Evolutionary conservation across 2,113 vertebrate species (phyloP).

Genomic region (Bubo bubo): DNA sequence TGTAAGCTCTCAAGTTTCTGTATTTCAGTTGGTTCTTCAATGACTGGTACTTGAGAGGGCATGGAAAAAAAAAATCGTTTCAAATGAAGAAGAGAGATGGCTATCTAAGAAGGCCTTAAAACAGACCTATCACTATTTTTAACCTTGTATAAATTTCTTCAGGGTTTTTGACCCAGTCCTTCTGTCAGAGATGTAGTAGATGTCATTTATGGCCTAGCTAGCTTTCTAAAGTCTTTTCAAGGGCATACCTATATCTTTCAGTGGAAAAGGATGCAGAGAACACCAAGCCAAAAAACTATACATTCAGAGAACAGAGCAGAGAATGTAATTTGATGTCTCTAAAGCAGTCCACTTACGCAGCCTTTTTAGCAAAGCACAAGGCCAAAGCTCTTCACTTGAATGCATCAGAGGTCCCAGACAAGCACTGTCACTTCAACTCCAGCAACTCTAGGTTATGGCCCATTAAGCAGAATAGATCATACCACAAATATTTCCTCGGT

Average conservation of each 20-base stretch:
- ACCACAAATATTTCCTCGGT: neutral
- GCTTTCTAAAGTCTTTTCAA: neutral
- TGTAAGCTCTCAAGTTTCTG: neutral
- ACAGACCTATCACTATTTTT: neutral
- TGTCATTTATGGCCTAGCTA: neutral
- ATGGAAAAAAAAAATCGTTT: neutral
- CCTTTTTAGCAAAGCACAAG: neutral
- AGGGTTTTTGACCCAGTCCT: neutral
- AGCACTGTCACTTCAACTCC: neutral
- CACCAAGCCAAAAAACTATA: neutral
- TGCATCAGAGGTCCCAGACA: neutral
- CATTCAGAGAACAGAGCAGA: neutral
- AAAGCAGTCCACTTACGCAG: neutral
- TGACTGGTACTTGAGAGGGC: neutral
- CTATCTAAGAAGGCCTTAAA: neutral
- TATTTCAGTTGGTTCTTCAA: neutral
- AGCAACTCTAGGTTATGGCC: neutral
- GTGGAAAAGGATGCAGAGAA: neutral
- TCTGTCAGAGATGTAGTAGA: neutral
- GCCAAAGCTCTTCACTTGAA: neutral
- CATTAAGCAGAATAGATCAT: neutral
- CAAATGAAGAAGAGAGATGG: neutral
- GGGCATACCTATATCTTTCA: neutral
- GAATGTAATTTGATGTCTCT: neutral
- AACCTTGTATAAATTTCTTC: neutral